Evolutionary conservation across 2,888 invertebrate species (phyloP).

Genomic region (Matsumyia berberina): DNA sequence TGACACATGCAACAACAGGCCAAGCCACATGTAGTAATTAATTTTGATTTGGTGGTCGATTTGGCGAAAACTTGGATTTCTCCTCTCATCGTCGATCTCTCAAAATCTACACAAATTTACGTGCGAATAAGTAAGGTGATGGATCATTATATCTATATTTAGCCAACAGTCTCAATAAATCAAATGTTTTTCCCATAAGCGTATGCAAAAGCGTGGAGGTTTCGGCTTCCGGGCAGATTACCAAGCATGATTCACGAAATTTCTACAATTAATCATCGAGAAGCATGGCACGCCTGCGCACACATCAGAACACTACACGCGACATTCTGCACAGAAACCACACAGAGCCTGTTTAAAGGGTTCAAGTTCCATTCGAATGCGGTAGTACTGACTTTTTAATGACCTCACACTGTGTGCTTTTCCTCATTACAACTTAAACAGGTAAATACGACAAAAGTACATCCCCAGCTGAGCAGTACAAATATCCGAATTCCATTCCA

Average conservation of each 20-base stretch:
- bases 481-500: neutral
- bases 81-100: no score
- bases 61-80: no score
- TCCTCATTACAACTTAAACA: neutral
- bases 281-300: neutral
- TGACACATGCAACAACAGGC: no score
- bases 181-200: neutral
- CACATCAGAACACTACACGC: neutral
- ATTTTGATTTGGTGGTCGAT: no score
- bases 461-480: neutral
- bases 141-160: neutral
- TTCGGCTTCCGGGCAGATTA: constrained; percentile 1
- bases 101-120: no score
- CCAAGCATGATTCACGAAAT: neutral
- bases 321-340: neutral
- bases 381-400: neutral
- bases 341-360: neutral
- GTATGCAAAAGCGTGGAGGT: constrained; percentile 8
- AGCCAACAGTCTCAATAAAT: neutral
- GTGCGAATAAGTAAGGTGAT: no score
- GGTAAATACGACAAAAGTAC: neutral
- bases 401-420: neutral
- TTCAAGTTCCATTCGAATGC: neutral
- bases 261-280: neutral
- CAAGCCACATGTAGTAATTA: no score